A percentile compares a stretch with the other conserved stretches of the same genome.
Evolutionary conservation across 2,888 invertebrate species (phyloP).

Genomic region (Sinotaia quadrata): DNA sequence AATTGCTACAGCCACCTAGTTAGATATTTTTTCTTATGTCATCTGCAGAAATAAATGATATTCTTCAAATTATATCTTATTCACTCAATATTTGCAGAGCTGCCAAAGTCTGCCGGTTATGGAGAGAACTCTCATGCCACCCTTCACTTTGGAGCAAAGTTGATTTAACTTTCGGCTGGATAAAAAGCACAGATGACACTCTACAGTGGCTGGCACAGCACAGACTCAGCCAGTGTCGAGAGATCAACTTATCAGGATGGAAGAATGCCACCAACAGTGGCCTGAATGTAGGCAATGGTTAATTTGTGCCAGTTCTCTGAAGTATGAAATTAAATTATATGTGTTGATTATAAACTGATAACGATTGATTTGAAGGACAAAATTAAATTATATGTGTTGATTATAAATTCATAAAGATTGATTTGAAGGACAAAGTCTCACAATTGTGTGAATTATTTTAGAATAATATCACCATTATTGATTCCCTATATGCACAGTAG

Average conservation of each 20-base stretch:
- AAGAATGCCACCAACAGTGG: conserved; percentile 21
- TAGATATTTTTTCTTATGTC: not conserved
- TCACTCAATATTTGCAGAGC: conserved; percentile 13
- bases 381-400: too few species aligned
- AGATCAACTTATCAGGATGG: conserved; percentile 32
- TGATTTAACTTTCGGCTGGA: conserved; percentile 32
- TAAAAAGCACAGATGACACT: conserved; percentile 25
- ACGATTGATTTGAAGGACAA: too few species aligned
- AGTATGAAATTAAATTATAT: too few species aligned
- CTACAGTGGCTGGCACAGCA: conserved; percentile 27
- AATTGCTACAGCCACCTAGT: not conserved
- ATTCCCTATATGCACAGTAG: too few species aligned
- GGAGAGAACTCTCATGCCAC: conserved; percentile 19
- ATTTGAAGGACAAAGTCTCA: not conserved
- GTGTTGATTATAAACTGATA: too few species aligned
- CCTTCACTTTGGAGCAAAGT: conserved; percentile 27
- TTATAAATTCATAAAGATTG: too few species aligned
- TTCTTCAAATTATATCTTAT: not conserved
- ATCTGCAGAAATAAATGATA: not conserved
- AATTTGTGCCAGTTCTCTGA: too few species aligned
- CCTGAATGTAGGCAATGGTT: not conserved
- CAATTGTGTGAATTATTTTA: too few species aligned
- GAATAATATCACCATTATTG: too few species aligned
- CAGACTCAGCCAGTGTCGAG: conserved; percentile 28
- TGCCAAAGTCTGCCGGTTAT: conserved; percentile 22